Conservation (phyloP, 2,797 vertebrate species). For the Pelodytes ibericus region DNA sequence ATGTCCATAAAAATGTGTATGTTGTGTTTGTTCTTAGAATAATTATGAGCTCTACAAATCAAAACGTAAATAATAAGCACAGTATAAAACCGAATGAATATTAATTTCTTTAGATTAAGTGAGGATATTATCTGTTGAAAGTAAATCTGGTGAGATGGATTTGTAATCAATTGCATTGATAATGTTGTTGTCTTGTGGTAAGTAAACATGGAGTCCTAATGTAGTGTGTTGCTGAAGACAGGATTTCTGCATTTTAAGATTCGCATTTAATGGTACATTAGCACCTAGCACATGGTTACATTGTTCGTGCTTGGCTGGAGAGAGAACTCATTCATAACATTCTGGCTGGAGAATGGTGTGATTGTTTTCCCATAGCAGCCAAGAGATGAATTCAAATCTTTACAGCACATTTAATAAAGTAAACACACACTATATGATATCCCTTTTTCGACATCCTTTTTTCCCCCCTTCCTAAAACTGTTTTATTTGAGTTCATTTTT, state of each 20-base stretch:
- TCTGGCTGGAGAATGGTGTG: not conserved
- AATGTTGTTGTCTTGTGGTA: not conserved
- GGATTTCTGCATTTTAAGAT: constrained; percentile 13
- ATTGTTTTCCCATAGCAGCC: constrained; percentile 12
- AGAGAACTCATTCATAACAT: constrained; percentile 7
- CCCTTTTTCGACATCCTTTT: not conserved
- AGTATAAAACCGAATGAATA: too few species aligned
- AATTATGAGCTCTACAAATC: too few species aligned
- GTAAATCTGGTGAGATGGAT: not conserved
- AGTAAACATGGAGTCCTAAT: too few species aligned
- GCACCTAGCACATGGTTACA: not conserved
- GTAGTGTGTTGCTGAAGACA: not conserved
- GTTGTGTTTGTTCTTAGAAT: too few species aligned
- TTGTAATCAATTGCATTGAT: not conserved
- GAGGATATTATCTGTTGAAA: too few species aligned
- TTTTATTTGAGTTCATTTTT: not conserved
- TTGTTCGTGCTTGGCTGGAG: not conserved
- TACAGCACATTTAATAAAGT: constrained; percentile 30
- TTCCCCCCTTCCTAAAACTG: not conserved
- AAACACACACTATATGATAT: constrained; percentile 1
- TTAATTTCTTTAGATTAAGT: too few species aligned
- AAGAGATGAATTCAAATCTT: too few species aligned
- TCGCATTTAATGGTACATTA: constrained; percentile 7
- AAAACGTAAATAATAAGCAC: too few species aligned
- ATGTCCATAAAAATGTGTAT: too few species aligned